Evolutionary conservation across 1,140 invertebrate species (phyloP), one percentile per base, ranked within the genome.

Genomic region (Aphelinus certus): DNA sequence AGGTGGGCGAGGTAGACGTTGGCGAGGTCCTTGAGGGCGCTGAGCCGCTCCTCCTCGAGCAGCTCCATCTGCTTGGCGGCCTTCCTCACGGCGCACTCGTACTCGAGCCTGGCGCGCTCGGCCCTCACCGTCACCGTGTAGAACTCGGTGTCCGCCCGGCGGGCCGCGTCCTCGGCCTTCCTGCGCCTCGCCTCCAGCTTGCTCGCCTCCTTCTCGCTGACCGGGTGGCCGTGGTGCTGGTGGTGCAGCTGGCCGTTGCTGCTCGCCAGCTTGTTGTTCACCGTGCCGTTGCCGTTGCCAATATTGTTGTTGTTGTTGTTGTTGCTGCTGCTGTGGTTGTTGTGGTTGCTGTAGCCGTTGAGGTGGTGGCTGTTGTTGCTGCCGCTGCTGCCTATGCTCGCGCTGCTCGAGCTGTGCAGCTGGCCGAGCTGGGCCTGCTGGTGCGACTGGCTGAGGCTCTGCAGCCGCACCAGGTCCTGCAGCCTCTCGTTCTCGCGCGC

Each of bases 141-240:
- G 86, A 98, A 98, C 81, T 98, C 96, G 43, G 95, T 94, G 85
- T 98, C 96, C 46, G 95, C 93, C 83, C 96, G 95, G 79, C 95
- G 93, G 2, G 97, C 93, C 2, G 93, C 91, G 82, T 97, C 95
- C 85, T 96, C 95, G n/a, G 94, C 93, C 87, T 98, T 97, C 76
- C 93, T 91, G 81, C 95, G 92, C 81, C 97, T 96, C 72, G 93
- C 92, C 85, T 97, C 95, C 80, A 97, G 86, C 90, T 98, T 92
- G 57, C 75, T 89, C 62, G 89, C 90, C 82, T 94, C 93, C 79
- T 93, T 93, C 73, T 94, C 92, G n/a, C 89, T 90, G 66, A 90
- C 84, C 68, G 88, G 87, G 78, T 88, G 88, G 10, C 58, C 26
- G 47, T 45, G 26, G 47, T 45, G 7, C 48, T 45, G 61, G 26